phyloP scores from a whole-genome alignment of 2,113 vertebrate species.

The Mobula birostris region DNA sequence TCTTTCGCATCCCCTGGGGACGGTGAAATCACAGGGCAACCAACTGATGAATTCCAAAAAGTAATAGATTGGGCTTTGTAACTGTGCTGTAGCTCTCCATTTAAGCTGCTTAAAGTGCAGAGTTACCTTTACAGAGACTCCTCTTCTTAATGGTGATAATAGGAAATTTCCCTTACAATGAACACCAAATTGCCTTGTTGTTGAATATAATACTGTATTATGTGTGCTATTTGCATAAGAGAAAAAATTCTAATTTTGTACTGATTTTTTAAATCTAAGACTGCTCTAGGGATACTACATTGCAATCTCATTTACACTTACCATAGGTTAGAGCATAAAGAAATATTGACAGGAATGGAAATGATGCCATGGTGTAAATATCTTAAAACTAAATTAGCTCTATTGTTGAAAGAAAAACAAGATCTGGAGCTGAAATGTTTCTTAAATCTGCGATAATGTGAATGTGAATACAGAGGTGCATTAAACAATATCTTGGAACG shows the following conservation, averaged over 20 bases:
- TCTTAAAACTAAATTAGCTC: not conserved
- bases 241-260: conserved; percentile 39
- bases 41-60: too few species aligned
- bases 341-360: not conserved
- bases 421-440: not conserved
- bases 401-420: not conserved
- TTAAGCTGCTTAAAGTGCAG: not conserved
- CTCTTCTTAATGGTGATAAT: not conserved
- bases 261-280: conserved; percentile 30
- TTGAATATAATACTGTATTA: conserved; percentile 33
- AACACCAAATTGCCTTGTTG: not conserved
- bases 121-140: not conserved
- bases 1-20: not conserved
- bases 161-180: not conserved
- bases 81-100: not conserved
- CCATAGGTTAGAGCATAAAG: not conserved
- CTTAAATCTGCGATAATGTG: not conserved
- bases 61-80: not conserved
- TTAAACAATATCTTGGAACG: not conserved
- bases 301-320: not conserved
- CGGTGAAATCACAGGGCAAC: not conserved
- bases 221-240: conserved; percentile 36
- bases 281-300: not conserved
- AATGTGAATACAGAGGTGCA: not conserved
- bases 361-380: not conserved